Evolutionary conservation across 1,140 invertebrate genomes (phyloP), one percentile per base, ranked within the genome.

Genomic region (Temnothorax nylanderi): DNA sequence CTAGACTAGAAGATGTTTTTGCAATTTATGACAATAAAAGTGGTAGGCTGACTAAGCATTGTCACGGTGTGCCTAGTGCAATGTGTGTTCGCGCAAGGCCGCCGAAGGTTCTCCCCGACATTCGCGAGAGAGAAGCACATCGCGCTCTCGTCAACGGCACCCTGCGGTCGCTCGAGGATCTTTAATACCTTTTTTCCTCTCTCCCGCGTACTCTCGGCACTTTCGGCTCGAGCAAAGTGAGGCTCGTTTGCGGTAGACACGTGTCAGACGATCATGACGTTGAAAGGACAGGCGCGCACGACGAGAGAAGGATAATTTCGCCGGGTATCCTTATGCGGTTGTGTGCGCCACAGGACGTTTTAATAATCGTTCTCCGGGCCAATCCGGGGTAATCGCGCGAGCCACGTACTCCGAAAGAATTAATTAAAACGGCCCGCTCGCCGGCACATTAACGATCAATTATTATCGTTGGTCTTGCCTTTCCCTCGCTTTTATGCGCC

Each of bases 81-180:
- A 26, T 26, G 32, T 81, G 49, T 58, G 41, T 47, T 21, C 41
- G 32, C 49, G 58, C 82, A 89, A 90, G 88, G 88, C 71, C 88
- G 64, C 11, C 71, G 26, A 18, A 13, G 37, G 47, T 56, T 71
- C 51, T 60, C 21, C 6, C 11, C 47, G 75, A 69, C 60, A 21
- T 65, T 81, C 34, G 21, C 44, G 34, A 51, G 34, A 71, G 18
- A n/a, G 54, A 62, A 86, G 58, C 32, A 62, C 21, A 32, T 74
- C 71, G 65, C 60, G 75, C 58, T 86, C 71, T 75, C 32, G 47
- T 49, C 44, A 60, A 80, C 26, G 41, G 81, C 81, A 89, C 44
- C 58, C 67, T 7, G 41, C 32, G 65, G 13, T 51, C 21, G 1
- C 21, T 56, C 16, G 80, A 74, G 26, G 7, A 74, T 74, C 71